Evolutionary conservation across 30 jellyfish, hydroid and myxozoan species (phyloP), one percentile per base, ranked within the genome.

Genomic region (Rhopilema esculentum): DNA sequence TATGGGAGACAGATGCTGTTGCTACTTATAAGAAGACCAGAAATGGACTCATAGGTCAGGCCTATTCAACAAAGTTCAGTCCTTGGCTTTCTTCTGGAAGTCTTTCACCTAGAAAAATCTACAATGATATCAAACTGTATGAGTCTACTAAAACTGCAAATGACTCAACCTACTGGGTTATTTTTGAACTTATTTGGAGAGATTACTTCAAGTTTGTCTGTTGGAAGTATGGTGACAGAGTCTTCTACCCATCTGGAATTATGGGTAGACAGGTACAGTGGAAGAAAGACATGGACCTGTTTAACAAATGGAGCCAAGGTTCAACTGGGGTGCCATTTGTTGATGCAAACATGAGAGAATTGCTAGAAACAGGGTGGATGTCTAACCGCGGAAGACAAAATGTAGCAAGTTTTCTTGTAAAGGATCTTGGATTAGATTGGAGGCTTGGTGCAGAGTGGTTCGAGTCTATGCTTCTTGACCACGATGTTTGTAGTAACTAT

Each of bases 391-490:
- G 97, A 26, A 67, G 97, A 19, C 97, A 89, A 27, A 89, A 89
- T 82, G 97, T 89, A 0, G 97, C 97, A 0, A 89, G 97, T 69
- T 89, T 89, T 63, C 65, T 89, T 18, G 90, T 82, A 17, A 89
- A 89, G 69, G 97, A 89, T 49, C 89, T 89, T 27, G 83, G 87
- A n/a, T 30, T 89, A 26, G 97, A 89, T 49, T 89, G 97, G 97
- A 72, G 97, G 84, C 88, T 89, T 66, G 97, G 97, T 21, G 97
- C 97, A 1, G 97, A 89, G n/a, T 89, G 97, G 97, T 89, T 89
- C 50, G 97, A 89, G 50, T 89, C 97, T 16, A 19, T 70, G 89
- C 94, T 89, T 1, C 70, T 89, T 33, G 97, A 89, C 73, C 92
- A 82, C 48, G 97, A 89, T 75, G 97, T 89, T 7, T 89, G 97